A percentile compares a stretch with the other conserved stretches of the same genome.
phyloP scores from a whole-genome alignment of 2,888 invertebrate species.

The Psococerastis gibbosa region DNA sequence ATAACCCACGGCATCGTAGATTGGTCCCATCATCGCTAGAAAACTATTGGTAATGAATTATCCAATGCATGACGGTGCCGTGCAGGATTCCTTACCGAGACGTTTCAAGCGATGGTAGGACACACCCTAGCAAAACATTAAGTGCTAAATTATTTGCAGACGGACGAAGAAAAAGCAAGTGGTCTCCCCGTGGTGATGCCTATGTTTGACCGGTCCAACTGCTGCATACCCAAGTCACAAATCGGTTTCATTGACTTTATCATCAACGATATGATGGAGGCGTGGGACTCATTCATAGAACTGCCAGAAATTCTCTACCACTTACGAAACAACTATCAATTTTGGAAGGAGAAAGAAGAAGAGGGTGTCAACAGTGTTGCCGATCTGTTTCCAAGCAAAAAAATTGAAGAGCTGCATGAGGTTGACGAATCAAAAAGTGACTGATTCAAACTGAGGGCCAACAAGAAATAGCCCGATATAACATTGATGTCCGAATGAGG shows the following conservation, averaged over 20 bases:
- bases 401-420: slow-evolving; percentile 2
- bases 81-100: no score
- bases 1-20: no score
- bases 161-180: slow-evolving; percentile 82
- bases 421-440: slow-evolving; percentile 5
- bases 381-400: not conserved
- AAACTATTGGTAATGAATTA: no score
- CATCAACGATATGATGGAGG: slow-evolving; percentile 93
- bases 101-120: no score
- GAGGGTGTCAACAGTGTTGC: slow-evolving; percentile 17
- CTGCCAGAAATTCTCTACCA: slow-evolving; percentile 76
- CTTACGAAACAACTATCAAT: slow-evolving; percentile 69
- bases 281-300: slow-evolving; percentile 90
- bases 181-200: slow-evolving; percentile 95
- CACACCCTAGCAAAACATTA: no score
- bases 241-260: slow-evolving; percentile 96
- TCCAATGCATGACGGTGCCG: no score
- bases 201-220: slow-evolving; percentile 84
- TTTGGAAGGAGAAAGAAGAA: slow-evolving; percentile 57
- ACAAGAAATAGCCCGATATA: no score
- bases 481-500: no score
- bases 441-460: no score
- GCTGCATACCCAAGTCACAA: slow-evolving; percentile 94
- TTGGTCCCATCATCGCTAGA: no score
- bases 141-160: no score